Conservation (phyloP, 2,888 invertebrate genomes). For the Boloria selene region DNA sequence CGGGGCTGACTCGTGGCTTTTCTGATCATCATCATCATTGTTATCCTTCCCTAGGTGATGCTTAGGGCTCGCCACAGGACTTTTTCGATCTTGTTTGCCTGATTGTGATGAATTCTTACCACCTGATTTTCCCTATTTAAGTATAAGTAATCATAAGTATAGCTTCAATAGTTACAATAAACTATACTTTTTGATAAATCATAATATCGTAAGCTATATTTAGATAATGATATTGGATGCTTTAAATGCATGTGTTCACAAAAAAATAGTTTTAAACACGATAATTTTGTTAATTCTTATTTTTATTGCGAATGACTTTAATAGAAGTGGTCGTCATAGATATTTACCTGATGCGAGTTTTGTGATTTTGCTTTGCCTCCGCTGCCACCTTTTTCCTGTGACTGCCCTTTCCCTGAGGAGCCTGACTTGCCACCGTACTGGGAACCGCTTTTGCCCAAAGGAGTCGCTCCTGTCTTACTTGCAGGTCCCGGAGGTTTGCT, state of each 20-base stretch:
- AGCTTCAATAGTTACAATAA: no score
- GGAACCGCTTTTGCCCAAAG: conserved; percentile 60
- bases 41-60: conserved; percentile 58
- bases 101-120: conserved; percentile 62
- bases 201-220: no score
- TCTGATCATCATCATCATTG: conserved; percentile 83
- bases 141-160: neutral
- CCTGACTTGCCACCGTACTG: conserved; percentile 47
- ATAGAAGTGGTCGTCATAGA: neutral
- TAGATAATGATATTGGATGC: no score
- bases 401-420: conserved; percentile 31
- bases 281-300: neutral
- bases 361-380: conserved; percentile 58
- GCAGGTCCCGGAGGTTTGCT: conserved; percentile 80
- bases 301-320: no score
- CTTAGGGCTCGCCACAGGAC: conserved; percentile 80
- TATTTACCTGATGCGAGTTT: conserved; percentile 58
- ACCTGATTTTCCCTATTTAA: conserved; percentile 60
- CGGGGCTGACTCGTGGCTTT: conserved; percentile 83
- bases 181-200: no score
- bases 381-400: conserved; percentile 42
- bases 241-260: no score
- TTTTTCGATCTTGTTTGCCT: conserved; percentile 84
- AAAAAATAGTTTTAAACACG: neutral
- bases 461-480: conserved; percentile 75